Evolutionary conservation across 2,797 vertebrate genomes (phyloP).

Genomic region (Pseudochirops cupreus): DNA sequence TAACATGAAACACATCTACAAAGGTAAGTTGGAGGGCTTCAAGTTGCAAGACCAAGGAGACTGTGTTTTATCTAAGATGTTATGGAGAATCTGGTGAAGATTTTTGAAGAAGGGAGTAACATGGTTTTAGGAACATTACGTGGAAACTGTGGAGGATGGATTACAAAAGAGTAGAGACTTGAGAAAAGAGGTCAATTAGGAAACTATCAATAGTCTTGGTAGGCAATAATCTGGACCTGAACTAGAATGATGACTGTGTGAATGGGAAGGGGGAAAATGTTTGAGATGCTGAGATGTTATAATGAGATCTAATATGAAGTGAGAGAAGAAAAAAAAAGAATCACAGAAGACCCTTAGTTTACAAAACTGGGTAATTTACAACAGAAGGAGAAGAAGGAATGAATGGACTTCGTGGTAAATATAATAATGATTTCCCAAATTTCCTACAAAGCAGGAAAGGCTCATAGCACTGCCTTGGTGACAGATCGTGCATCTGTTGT

Average conservation of each 20-base stretch:
- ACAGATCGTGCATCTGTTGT: not conserved
- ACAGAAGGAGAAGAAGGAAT: not conserved
- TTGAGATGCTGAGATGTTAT: not conserved
- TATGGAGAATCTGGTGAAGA: not conserved
- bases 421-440: not conserved
- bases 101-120: not conserved
- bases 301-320: not conserved
- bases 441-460: not conserved
- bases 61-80: not conserved
- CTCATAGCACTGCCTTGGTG: not conserved
- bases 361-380: not conserved
- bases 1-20: not conserved
- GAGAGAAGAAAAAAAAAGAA: not conserved
- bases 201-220: not conserved
- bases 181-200: not conserved
- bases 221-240: not conserved
- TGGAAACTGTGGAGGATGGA: not conserved
- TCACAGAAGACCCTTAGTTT: not conserved
- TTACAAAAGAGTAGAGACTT: not conserved
- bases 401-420: not conserved
- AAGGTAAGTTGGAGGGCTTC: not conserved
- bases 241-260: not conserved
- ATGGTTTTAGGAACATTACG: not conserved
- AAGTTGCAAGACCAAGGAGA: not conserved
- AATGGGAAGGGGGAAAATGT: not conserved